Base-by-base conservation (phyloP, 2,113 vertebrate genomes). In the Rynchops niger region DNA sequence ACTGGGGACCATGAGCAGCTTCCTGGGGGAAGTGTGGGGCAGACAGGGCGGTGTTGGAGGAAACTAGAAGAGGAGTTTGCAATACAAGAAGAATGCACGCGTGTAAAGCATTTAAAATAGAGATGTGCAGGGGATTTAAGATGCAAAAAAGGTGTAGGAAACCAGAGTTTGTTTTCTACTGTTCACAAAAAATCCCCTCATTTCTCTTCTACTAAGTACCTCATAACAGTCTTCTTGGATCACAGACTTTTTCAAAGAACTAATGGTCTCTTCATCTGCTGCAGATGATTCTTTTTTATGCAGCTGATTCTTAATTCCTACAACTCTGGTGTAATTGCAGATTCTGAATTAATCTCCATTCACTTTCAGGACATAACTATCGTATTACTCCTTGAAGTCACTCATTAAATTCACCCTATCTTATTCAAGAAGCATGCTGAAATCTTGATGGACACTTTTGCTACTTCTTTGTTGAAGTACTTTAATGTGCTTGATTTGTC, bases 271-370 rank as follows among this genome's bases (percentile, higher is more conserved):
- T 89, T 96, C 83, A 92, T 91, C 86, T 92, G 56, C 65, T 61
- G 56, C 43, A 96, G 52, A 69, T 76, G 49, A 92, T 82, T 86
- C 52, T 76, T 93, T 86, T 88, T 95, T 52, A 94, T 76, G 78
- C 65, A 79, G 52, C 61, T 95, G 93, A 94, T 76, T 84, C 65
- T 83, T 96, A 95, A 95, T 94, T 93, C 88, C 65, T 91, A 83
- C n/a, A 95, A 38, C 55, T 90, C 88, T 74, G 38, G 27, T 92
- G 52, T 86, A 84, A 97, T 91, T 95, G 83, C 86, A 94, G 91
- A 87, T 91, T 91, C 91, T 78, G 91, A 93, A 87, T 91, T 95
- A 83, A 95, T 93, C 74, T 94, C 50, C 65, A 82, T 91, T 89
- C 77, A 77, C 40, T 93, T 93, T 93, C 72, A 92, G 90, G 52